Evolutionary conservation across 2,797 vertebrate species (phyloP), one percentile per base, ranked within the genome.

Genomic region (Falco novaeseelandiae): DNA sequence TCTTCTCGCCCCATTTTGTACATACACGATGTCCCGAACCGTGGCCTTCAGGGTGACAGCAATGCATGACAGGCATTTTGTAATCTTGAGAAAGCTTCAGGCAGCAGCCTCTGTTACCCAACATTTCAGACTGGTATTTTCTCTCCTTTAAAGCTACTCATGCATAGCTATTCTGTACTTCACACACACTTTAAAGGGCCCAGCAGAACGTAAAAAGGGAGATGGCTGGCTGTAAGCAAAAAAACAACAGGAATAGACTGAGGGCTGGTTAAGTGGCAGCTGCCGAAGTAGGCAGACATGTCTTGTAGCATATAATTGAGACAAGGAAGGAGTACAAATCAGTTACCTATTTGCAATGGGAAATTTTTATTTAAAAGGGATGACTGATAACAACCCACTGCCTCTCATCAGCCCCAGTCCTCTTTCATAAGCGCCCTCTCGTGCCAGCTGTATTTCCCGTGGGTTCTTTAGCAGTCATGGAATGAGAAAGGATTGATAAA

Each of bases 301-400:
- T 44, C 72, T 30, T 55, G 17, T 15, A 59, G 52, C 14, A 12
- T 5, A 3, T 15, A 51, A 76, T 0, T 61, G 54, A 70, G 27
- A 30, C 29, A 44, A 46, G n/a, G 22, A 83, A 80, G 29, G 32
- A 89, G 3, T 20, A 71, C 40, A 73, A 90, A 71, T 46, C 62
- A 82, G 4, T 40, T 89, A 5, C 9, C 34, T 18, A 65, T 49
- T 58, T 76, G 17, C 63, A 87, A 57, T 12, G 21, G 52, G 84
- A 81, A n/a, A 21, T 9, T 85, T 58, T 26, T 58, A 79, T 74
- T 90, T 89, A 34, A 78, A 84, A 91, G 36, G 49, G 52, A 94
- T 78, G 67, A 89, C 30, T 85, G 57, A 67, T 71, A 83, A 63
- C 76, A 95, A 36, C 40, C 57, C 26, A 40, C 49, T 72, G 54